Percentiles rank a stretch among this genome's conserved stretches.
These are phyloP conservation scores for Tenthredo notha DNA, from an alignment of 2,888 invertebrate genomes.

Conservation along the genomic window DNA sequence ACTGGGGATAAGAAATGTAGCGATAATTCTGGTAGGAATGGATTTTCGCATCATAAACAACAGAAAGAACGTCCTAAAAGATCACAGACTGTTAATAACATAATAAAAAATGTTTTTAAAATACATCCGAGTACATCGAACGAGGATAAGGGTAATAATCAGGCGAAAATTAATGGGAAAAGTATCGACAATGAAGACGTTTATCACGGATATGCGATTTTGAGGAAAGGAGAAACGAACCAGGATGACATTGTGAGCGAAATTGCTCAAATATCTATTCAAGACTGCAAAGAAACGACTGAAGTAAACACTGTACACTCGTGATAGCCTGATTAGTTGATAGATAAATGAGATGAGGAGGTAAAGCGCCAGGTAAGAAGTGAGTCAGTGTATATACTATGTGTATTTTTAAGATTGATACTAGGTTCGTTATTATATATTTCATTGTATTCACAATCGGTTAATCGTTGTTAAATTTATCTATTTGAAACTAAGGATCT, in stretches of 20 bases:
- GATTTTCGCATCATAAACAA: slow-evolving; percentile 58
- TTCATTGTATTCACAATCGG: not conserved
- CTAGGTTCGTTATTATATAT: slow-evolving; percentile 10
- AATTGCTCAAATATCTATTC: slow-evolving; percentile 71
- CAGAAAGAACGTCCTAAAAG: slow-evolving; percentile 68
- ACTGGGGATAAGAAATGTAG: slow-evolving; percentile 44
- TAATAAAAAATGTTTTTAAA: slow-evolving; percentile 71
- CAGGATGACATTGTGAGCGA: slow-evolving; percentile 66
- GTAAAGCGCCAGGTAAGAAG: slow-evolving; percentile 56
- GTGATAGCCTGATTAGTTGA: slow-evolving; percentile 70
- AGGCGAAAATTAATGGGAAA: slow-evolving; percentile 53
- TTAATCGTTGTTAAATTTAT: not conserved
- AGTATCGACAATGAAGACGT: slow-evolving; percentile 51
- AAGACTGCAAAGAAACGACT: slow-evolving; percentile 71
- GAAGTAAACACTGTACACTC: slow-evolving; percentile 69
- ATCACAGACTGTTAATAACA: slow-evolving; percentile 69
- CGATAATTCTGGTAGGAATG: slow-evolving; percentile 57
- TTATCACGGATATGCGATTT: slow-evolving; percentile 69
- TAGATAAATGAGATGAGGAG: slow-evolving; percentile 54
- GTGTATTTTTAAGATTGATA: slow-evolving; percentile 44
- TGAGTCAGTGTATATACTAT: slow-evolving; percentile 54
- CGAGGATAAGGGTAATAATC: slow-evolving; percentile 60
- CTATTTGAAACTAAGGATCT: not conserved
- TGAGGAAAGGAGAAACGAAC: slow-evolving; percentile 69
- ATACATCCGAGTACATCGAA: slow-evolving; percentile 59